These are phyloP conservation scores for Ceuthmochares aereus DNA, from an alignment of 2,113 vertebrate genomes.

Conservation along the genomic window DNA sequence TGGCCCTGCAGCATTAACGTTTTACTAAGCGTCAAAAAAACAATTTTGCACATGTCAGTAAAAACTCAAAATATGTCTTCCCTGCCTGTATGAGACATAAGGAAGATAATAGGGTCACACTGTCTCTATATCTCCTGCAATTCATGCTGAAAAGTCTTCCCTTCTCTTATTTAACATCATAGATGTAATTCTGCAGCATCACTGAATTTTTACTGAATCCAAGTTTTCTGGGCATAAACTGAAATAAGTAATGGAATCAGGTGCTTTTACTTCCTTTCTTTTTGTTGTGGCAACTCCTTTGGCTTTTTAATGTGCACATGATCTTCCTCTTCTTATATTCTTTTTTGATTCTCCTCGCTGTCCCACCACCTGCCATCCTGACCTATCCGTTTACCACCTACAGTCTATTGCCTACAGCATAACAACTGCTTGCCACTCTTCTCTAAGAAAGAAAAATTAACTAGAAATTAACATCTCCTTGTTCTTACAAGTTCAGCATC, in stretches of 20 bases:
- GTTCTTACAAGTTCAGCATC: not conserved
- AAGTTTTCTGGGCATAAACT: not conserved
- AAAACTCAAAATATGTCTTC: not conserved
- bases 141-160: not conserved
- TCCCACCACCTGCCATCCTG: not conserved
- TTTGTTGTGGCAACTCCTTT: not conserved
- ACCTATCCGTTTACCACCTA: not conserved
- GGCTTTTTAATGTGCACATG: not conserved
- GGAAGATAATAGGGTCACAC: not conserved
- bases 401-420: not conserved
- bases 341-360: not conserved
- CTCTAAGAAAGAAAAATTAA: not conserved
- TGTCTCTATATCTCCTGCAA: not conserved
- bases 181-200: not conserved
- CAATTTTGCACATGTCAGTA: not conserved
- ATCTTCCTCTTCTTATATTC: slow-evolving; percentile 3
- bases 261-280: accelerated
- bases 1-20: not conserved
- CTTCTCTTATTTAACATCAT: not conserved
- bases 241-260: not conserved
- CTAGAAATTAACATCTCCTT: not conserved
- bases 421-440: not conserved
- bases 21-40: not conserved
- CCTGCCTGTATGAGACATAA: not conserved
- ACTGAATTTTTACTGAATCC: not conserved